Conservation (phyloP, 1,140 invertebrate genomes). For the Solenopsis invicta region DNA sequence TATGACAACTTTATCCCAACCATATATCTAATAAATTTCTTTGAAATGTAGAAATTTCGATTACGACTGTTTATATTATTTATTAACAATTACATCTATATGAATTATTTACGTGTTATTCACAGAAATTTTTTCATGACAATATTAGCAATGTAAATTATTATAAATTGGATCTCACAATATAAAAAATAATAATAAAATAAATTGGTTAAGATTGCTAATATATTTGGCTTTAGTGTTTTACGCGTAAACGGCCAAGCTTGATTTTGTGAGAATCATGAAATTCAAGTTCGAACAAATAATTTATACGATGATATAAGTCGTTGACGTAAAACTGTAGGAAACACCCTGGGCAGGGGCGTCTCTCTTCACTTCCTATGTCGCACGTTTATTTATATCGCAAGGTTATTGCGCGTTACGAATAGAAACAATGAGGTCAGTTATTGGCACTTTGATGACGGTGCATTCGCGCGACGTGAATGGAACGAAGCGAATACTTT, state of each 20-base stretch:
- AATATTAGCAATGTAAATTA: too few species aligned
- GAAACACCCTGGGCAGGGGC: background rate
- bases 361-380: background rate
- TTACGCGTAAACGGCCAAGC: too few species aligned
- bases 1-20: background rate
- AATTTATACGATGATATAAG: slow-evolving; percentile 16
- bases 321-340: background rate
- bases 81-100: too few species aligned
- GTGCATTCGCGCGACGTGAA: slow-evolving; percentile 27
- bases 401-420: slow-evolving; percentile 45
- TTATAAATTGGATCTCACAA: too few species aligned
- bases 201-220: too few species aligned
- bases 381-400: slow-evolving; percentile 31
- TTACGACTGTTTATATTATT: background rate
- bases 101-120: too few species aligned
- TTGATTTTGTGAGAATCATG: background rate
- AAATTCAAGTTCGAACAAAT: slow-evolving; percentile 1
- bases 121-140: too few species aligned
- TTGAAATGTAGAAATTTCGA: background rate
- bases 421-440: slow-evolving; percentile 54
- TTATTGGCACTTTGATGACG: slow-evolving; percentile 60
- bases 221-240: too few species aligned
- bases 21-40: background rate
- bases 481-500: slow-evolving; percentile 33
- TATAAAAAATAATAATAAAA: too few species aligned